phyloP scores from a whole-genome alignment of 2,113 vertebrate genomes.

The Hippolais icterina region DNA sequence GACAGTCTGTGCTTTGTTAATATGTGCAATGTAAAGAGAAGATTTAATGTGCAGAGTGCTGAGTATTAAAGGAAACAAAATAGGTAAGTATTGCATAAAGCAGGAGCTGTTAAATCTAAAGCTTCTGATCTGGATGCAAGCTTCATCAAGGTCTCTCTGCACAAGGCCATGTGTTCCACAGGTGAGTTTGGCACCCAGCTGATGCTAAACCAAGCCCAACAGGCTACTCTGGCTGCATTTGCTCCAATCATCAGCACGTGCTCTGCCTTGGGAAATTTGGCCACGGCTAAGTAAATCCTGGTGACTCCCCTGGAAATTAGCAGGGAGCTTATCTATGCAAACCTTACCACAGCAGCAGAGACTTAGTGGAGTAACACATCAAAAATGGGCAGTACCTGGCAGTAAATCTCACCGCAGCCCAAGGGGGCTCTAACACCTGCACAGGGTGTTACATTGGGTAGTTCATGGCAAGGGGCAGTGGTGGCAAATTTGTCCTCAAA shows the following conservation, averaged over 20 bases:
- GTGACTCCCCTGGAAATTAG: not conserved
- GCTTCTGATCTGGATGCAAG: not conserved
- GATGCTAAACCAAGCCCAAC: not conserved
- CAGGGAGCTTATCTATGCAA: not conserved
- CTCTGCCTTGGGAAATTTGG: not conserved
- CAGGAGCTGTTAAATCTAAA: not conserved
- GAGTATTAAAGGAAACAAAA: not conserved
- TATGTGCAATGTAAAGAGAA: not conserved
- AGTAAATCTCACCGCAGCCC: not conserved
- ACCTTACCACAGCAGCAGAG: not conserved
- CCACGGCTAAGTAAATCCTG: not conserved
- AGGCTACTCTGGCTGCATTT: not conserved
- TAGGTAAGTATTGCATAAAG: not conserved
- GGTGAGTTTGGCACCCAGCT: not conserved
- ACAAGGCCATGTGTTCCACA: not conserved
- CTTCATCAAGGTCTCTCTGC: not conserved
- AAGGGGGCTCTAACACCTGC: rapidly evolving
- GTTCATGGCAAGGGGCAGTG: not conserved
- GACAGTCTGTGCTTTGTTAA: not conserved
- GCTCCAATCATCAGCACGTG: not conserved
- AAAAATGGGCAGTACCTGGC: not conserved
- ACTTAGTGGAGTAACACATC: not conserved
- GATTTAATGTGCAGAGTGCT: not conserved
- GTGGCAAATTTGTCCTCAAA: not conserved
- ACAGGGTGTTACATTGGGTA: rapidly evolving